phyloP scores from a whole-genome alignment of 2,888 invertebrate genomes.

The Caenorhabditis doughertyi region DNA sequence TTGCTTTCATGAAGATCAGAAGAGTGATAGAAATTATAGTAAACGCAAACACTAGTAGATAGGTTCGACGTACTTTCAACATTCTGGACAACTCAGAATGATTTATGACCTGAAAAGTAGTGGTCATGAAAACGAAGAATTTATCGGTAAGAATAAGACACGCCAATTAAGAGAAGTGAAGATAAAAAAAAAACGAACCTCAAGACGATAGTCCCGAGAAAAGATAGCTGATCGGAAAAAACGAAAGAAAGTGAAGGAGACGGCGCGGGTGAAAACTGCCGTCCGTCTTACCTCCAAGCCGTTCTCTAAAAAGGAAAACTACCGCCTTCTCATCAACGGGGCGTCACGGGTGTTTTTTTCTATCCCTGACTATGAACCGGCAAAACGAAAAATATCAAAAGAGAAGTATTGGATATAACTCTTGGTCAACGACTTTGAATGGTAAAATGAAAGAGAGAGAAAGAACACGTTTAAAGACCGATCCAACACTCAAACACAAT shows the following conservation, averaged over 20 bases:
- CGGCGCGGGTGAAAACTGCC: conserved; percentile 31
- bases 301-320: conserved; percentile 21
- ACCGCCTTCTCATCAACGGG: conserved; percentile 18
- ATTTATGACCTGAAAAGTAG: conserved; percentile 1
- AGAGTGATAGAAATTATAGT: conserved; percentile 17
- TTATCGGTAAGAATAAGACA: background rate
- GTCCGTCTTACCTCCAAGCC: conserved; percentile 18
- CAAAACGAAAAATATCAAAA: conserved; percentile 11
- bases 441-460: background rate
- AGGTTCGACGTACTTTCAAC: conserved; percentile 9
- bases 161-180: conserved; percentile 27
- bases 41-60: background rate
- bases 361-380: background rate
- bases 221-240: conserved; percentile 39
- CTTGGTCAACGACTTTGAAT: background rate
- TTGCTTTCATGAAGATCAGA: conserved; percentile 16
- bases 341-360: conserved; percentile 34
- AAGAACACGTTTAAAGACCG: conserved; percentile 23
- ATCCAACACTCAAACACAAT: conserved; percentile 23
- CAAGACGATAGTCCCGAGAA: conserved; percentile 33
- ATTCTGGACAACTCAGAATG: conserved; percentile 5
- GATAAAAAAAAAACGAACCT: conserved; percentile 45
- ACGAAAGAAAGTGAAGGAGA: conserved; percentile 25
- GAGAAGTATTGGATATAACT: conserved; percentile 2
- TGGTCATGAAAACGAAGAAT: background rate